Base-by-base conservation (phyloP, 2,113 vertebrate species). In the Saguinus midas region DNA sequence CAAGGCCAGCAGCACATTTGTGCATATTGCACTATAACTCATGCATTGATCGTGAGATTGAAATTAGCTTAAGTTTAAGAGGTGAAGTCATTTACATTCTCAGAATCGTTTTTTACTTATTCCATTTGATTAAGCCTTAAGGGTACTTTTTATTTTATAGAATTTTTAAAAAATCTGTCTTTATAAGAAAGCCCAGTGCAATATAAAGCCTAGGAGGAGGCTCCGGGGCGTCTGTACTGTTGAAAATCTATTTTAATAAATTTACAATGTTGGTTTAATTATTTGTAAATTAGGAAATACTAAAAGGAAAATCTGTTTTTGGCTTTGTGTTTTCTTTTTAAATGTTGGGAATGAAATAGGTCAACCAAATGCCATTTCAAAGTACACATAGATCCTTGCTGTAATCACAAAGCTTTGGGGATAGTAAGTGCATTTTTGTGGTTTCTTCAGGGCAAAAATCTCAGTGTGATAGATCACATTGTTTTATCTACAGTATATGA, bases 161-260 rank as follows among this genome's bases (percentile, higher is more conserved):
- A 96, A 95, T 87, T 52, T 52, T 52, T 52, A 79, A 81, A 52
- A 94, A 95, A 91, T 89, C 40, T 75, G 9, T 88, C 79, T 94
- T 93, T 94, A 75, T 68, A 92, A 85, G 78, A 94, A 95, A 79
- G 21, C 17, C 61, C 55, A 80, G 61, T 75, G 40, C 10, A 93
- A 91, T 91, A 87, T n/a, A 79, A 93, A 91, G 27, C 25, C 50
- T 32, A 90, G 48, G 13, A 21, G 45, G 43, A 37, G 10, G 20
- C 32, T 76, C 14, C n/a, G 23, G 73, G 83, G 78, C 25, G 75
- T 95, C 32, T 82, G 3, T 91, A 72, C 37, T 90, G 6, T 57
- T 87, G 61, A 96, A 92, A 83, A 94, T 90, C 50, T 32, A 45
- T 64, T 92, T 92, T 85, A 96, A 76, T 96, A 90, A 25, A 57